phyloP scores from a whole-genome alignment of 1,140 invertebrate species.

The Augochlora pura region DNA sequence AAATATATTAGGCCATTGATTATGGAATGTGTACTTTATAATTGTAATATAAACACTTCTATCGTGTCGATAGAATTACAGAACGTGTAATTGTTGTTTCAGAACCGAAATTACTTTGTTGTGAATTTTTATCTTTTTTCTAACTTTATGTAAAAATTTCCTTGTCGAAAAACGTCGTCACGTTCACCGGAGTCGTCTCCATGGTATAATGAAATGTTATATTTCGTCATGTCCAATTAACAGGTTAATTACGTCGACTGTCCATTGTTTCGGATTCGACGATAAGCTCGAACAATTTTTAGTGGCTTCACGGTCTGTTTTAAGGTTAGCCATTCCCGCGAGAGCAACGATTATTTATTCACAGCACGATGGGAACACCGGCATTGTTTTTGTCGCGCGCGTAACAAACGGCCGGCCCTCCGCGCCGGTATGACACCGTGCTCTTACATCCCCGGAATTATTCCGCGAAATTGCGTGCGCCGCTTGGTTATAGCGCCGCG shows the following conservation, averaged over 20 bases:
- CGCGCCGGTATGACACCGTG: neutral
- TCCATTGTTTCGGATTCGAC: neutral
- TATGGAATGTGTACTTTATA: too few relatives aligned
- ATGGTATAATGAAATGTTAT: too few relatives aligned
- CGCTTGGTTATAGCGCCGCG: constrained; percentile 28
- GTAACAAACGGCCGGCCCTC: constrained; percentile 51
- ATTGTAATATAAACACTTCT: too few relatives aligned
- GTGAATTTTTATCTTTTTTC: too few relatives aligned
- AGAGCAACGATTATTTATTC: constrained; percentile 58
- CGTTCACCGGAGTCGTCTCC: too few relatives aligned
- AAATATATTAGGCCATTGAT: too few relatives aligned
- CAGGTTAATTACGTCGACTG: neutral
- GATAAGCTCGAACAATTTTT: neutral
- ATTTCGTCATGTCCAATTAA: too few relatives aligned
- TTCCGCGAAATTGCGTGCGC: constrained; percentile 44
- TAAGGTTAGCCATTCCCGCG: neutral
- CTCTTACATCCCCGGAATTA: constrained; percentile 59
- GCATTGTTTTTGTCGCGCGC: constrained; percentile 56
- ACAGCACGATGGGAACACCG: constrained; percentile 48
- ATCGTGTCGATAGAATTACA: too few relatives aligned
- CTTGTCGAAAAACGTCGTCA: too few relatives aligned
- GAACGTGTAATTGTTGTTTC: too few relatives aligned
- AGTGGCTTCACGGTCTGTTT: neutral
- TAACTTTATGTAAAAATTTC: too few relatives aligned
- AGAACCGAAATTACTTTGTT: too few relatives aligned